These are phyloP conservation scores for Lampris megalopsis DNA, from an alignment of 2,113 vertebrate genomes.

Conservation along the genomic window DNA sequence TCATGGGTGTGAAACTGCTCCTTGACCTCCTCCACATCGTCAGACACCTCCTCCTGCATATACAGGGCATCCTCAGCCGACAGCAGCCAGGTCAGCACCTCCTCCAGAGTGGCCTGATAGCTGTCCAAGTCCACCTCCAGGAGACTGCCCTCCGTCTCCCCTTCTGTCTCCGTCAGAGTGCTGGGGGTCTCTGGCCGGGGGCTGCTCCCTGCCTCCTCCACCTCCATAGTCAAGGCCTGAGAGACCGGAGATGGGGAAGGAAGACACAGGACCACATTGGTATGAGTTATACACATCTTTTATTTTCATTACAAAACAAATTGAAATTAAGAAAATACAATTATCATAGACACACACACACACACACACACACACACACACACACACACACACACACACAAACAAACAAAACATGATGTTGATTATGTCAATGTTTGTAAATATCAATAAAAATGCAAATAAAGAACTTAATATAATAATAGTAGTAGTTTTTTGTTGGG, in stretches of 20 bases:
- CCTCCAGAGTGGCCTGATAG: constrained; percentile 94
- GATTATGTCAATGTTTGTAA: no score
- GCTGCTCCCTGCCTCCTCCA: constrained; percentile 72
- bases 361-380: no score
- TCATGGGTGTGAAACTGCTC: constrained; percentile 97
- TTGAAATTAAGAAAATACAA: not conserved
- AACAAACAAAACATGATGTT: no score
- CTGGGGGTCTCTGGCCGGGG: constrained; percentile 83
- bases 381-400: no score
- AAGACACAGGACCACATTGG: not conserved
- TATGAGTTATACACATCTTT: not conserved
- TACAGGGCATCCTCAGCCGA: constrained; percentile 92
- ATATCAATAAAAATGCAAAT: no score
- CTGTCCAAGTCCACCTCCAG: constrained; percentile 90
- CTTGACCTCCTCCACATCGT: constrained; percentile 97
- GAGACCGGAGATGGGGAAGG: constrained; percentile 7
- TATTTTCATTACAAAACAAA: not conserved
- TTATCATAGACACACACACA: no score
- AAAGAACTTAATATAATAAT: no score
- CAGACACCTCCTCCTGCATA: constrained; percentile 92
- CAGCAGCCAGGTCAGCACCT: constrained; percentile 97
- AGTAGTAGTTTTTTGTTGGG: no score
- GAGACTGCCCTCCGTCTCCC: constrained; percentile 85
- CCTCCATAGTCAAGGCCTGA: constrained; percentile 63
- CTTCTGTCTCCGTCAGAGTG: constrained; percentile 85